A percentile compares a stretch with the other conserved stretches of the same genome.
Conservation (phyloP, 2,113 vertebrate species). For the Phalacrocorax aristotelis region DNA sequence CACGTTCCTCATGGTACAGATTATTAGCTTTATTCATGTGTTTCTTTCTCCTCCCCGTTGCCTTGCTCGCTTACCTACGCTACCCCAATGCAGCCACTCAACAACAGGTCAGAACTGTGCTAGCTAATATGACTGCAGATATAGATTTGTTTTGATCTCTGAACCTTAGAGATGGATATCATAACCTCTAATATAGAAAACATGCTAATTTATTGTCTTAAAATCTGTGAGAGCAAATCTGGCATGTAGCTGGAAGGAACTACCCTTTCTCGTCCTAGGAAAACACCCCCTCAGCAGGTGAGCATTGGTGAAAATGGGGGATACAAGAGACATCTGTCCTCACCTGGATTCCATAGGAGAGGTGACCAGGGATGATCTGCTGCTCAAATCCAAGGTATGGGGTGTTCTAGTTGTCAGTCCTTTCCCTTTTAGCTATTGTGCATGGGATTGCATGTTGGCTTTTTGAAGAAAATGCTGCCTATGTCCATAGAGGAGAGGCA, state of each 20-base stretch:
- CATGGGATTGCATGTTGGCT: neutral
- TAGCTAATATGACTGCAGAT: neutral
- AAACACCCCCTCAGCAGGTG: neutral
- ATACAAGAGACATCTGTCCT: constrained; percentile 84
- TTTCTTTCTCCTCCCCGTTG: neutral
- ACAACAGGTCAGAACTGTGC: neutral
- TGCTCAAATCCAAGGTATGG: constrained; percentile 92
- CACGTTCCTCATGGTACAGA: neutral
- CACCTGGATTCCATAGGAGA: constrained; percentile 95
- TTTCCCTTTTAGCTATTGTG: neutral
- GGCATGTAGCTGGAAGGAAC: neutral
- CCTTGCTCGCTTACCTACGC: neutral
- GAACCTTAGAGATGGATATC: neutral
- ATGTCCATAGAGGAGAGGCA: neutral
- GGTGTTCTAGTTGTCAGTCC: neutral
- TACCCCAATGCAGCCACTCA: neutral
- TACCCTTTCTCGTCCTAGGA: neutral
- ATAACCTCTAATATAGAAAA: neutral
- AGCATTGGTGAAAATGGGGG: constrained; percentile 79
- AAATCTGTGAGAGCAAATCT: neutral
- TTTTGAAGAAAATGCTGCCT: neutral
- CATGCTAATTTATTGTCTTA: neutral
- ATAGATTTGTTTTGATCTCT: neutral
- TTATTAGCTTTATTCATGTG: neutral
- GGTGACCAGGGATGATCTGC: constrained; percentile 92